Conservation (phyloP, 2,797 vertebrate genomes). For the Tokudaia tokunoshimensis region DNA sequence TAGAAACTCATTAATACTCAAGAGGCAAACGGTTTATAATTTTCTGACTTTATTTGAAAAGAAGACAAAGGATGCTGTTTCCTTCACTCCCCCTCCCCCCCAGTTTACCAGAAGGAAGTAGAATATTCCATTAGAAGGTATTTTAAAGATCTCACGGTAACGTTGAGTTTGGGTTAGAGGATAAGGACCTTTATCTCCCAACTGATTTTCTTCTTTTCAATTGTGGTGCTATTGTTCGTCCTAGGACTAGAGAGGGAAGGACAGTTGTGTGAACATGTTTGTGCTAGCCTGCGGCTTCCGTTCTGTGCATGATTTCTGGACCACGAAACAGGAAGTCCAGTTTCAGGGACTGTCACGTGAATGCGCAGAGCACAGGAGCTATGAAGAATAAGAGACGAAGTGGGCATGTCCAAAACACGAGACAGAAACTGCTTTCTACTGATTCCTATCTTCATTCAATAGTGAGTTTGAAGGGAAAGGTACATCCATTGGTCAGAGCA, state of each 20-base stretch:
- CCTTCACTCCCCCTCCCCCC: not conserved
- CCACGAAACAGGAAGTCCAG: not conserved
- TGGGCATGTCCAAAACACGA: not conserved
- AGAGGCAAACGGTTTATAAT: slow-evolving; percentile 5
- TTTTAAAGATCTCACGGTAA: slow-evolving; percentile 1
- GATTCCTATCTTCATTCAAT: not conserved
- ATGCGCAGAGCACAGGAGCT: not conserved
- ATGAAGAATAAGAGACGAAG: not conserved
- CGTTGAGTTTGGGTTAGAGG: not conserved
- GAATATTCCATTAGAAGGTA: not conserved
- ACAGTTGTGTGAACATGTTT: too few species aligned
- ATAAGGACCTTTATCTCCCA: slow-evolving; percentile 1
- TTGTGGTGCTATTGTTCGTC: not conserved
- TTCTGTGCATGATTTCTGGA: not conserved
- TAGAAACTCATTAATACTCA: slow-evolving; percentile 56
- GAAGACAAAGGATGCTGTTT: not conserved
- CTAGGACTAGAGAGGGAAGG: not conserved
- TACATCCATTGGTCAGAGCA: not conserved
- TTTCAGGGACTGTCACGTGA: not conserved
- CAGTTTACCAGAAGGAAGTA: not conserved
- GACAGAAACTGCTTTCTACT: not conserved
- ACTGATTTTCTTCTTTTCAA: slow-evolving; percentile 25
- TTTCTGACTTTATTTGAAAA: not conserved
- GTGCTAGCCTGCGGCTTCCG: not conserved
- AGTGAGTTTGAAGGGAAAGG: not conserved